phyloP scores from a whole-genome alignment of 1,140 invertebrate species.

The Temnothorax nylanderi region DNA sequence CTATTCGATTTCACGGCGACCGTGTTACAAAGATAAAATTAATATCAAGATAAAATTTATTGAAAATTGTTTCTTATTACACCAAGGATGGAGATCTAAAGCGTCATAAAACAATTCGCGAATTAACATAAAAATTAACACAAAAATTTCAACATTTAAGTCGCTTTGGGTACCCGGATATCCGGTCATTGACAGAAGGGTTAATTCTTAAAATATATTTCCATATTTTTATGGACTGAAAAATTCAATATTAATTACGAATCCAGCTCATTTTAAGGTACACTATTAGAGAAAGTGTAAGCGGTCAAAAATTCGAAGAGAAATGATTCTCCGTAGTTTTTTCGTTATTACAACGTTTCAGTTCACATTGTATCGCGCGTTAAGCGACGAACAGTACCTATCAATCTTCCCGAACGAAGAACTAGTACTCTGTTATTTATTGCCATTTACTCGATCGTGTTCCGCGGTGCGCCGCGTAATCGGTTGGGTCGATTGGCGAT shows the following conservation, averaged over 20 bases:
- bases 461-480: constrained; percentile 27
- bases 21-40: too few relatives aligned
- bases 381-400: constrained; percentile 18
- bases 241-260: background rate
- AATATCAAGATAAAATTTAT: too few relatives aligned
- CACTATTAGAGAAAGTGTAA: background rate
- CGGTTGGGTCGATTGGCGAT: constrained; percentile 28
- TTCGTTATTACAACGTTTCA: constrained; percentile 22
- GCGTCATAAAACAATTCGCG: too few relatives aligned
- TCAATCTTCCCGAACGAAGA: constrained; percentile 26
- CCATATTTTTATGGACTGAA: background rate
- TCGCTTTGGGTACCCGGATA: too few relatives aligned
- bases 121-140: too few relatives aligned
- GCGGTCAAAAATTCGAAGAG: background rate
- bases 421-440: constrained; percentile 54
- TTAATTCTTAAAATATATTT: too few relatives aligned
- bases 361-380: constrained; percentile 29
- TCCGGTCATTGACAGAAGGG: too few relatives aligned
- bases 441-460: constrained; percentile 43
- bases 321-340: background rate
- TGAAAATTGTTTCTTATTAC: too few relatives aligned
- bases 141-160: too few relatives aligned
- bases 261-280: background rate
- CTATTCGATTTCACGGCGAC: too few relatives aligned
- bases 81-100: too few relatives aligned